phyloP scores from a whole-genome alignment of 2,888 invertebrate species.

The Cheilosia urbana region DNA sequence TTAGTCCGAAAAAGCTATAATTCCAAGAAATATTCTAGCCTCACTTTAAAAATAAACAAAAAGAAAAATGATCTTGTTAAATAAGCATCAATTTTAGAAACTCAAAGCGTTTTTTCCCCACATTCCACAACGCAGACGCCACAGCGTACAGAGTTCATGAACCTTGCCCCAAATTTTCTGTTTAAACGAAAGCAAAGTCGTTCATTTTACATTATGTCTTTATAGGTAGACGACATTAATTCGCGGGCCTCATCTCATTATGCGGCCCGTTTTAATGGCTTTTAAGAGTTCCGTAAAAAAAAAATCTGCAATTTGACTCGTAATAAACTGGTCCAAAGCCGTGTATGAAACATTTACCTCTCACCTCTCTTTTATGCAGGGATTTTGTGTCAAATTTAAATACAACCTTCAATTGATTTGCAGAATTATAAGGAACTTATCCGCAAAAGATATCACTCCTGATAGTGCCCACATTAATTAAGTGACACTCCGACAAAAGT shows the following conservation, averaged over 20 bases:
- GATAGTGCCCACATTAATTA: not conserved
- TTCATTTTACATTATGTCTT: not conserved
- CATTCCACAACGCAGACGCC: not conserved
- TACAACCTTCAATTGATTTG: conserved; percentile 17
- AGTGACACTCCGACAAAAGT: not conserved
- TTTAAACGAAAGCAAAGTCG: conserved; percentile 1
- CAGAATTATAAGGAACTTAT: too few relatives aligned
- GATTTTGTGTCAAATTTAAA: not conserved
- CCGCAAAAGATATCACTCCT: not conserved
- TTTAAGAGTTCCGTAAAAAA: not conserved
- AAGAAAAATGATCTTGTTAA: too few relatives aligned
- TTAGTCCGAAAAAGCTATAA: too few relatives aligned
- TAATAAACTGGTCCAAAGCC: not conserved
- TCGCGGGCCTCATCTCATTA: not conserved
- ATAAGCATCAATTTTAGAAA: too few relatives aligned
- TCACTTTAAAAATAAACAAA: too few relatives aligned
- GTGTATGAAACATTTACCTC: not conserved
- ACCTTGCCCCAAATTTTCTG: conserved; percentile 1
- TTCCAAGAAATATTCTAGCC: too few relatives aligned
- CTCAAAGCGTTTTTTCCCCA: not conserved
- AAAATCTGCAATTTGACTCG: not conserved
- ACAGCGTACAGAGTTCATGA: not conserved
- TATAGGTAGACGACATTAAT: not conserved
- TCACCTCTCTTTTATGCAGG: not conserved
- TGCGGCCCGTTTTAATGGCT: not conserved